Evolutionary conservation across 2,113 vertebrate species (phyloP).

Genomic region (Nycticorax nycticorax): DNA sequence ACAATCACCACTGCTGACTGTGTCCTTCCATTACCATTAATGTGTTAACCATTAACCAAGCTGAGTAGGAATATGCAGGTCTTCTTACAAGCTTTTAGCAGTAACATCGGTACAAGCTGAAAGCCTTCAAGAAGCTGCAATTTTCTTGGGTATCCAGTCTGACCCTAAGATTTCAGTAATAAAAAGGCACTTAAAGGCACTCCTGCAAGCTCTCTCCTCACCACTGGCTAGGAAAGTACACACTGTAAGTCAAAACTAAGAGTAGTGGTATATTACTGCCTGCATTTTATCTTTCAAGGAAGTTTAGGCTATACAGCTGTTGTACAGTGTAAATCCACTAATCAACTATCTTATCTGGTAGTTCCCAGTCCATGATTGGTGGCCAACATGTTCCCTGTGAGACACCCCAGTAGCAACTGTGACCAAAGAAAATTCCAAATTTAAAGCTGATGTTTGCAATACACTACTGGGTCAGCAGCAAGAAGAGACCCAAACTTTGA

Average conservation of each 20-base stretch:
- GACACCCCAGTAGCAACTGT: neutral
- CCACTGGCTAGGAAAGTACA: neutral
- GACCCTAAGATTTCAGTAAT: neutral
- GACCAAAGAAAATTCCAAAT: neutral
- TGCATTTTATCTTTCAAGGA: neutral
- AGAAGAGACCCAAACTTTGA: neutral
- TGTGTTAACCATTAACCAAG: rapidly evolving
- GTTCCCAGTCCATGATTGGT: neutral
- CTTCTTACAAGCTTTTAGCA: neutral
- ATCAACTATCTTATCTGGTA: neutral
- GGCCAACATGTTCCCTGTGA: neutral
- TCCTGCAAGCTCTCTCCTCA: neutral
- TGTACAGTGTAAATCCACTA: neutral
- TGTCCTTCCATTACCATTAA: neutral
- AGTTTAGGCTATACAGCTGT: neutral
- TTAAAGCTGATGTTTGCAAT: neutral
- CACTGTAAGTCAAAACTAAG: too few relatives aligned
- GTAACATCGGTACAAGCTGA: neutral
- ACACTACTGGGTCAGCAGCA: neutral
- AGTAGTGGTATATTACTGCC: neutral
- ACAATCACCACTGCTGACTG: neutral
- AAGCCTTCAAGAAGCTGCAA: neutral
- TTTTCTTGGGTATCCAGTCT: neutral
- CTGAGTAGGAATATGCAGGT: rapidly evolving
- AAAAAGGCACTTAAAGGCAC: neutral